Conservation (phyloP, 1,140 invertebrate genomes). For the Danaus melanippus region DNA sequence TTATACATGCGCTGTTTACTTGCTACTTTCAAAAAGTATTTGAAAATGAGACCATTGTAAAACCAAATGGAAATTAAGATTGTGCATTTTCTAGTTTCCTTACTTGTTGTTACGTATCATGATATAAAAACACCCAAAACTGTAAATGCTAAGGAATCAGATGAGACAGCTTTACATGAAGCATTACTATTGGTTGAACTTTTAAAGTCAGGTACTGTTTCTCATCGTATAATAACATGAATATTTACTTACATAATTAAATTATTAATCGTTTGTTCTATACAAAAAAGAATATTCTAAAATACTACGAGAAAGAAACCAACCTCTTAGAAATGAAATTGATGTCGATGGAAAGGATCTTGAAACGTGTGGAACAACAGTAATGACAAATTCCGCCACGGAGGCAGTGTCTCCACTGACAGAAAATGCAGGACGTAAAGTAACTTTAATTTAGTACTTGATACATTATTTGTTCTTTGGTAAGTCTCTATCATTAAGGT, state of each 20-base stretch:
- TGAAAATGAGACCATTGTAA: no score
- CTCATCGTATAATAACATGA: not conserved
- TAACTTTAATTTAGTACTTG: no score
- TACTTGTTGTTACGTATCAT: not conserved
- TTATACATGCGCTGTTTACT: no score
- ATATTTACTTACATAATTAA: not conserved
- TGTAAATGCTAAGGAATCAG: slow-evolving; percentile 1
- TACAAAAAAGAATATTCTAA: slow-evolving; percentile 3
- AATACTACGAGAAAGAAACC: slow-evolving; percentile 5
- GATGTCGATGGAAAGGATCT: not conserved
- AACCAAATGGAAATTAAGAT: no score
- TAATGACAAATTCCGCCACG: no score
- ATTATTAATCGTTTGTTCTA: no score
- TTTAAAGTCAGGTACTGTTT: slow-evolving; percentile 11
- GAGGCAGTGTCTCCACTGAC: no score
- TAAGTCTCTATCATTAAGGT: no score
- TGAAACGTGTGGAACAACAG: slow-evolving; percentile 3
- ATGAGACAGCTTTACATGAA: slow-evolving; percentile 7
- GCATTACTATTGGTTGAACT: slow-evolving; percentile 10
- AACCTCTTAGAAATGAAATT: not conserved
- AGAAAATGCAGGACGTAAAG: no score
- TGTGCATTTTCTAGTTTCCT: no score
- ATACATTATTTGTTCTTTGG: no score
- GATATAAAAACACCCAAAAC: not conserved
- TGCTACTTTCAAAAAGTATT: no score